These are phyloP conservation scores for Novumbra hubbsi DNA, from an alignment of 2,797 vertebrate genomes.

Conservation along the genomic window DNA sequence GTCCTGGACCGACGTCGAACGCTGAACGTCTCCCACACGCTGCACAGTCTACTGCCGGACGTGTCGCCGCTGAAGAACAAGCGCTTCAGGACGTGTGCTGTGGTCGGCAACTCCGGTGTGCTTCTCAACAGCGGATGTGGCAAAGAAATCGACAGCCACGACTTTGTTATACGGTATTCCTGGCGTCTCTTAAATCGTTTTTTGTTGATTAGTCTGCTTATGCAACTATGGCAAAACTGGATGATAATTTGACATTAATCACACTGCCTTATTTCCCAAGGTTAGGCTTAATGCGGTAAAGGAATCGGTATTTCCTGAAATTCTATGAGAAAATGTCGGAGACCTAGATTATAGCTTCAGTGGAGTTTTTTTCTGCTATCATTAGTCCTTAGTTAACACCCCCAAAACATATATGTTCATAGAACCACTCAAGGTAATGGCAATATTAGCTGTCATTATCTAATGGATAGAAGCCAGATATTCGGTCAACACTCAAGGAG, in stretches of 20 bases:
- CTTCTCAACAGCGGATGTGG: conserved; percentile 83
- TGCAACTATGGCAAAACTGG: neutral
- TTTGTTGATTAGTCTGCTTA: neutral
- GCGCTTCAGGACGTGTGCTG: conserved; percentile 82
- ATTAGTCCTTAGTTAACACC: neutral
- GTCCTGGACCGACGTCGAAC: conserved; percentile 83
- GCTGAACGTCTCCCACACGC: conserved; percentile 79
- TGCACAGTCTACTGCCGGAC: conserved; percentile 84
- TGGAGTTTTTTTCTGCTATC: neutral
- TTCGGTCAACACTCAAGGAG: neutral
- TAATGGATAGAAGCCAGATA: neutral
- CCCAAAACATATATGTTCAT: neutral
- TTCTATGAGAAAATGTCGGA: neutral
- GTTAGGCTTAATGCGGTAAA: neutral
- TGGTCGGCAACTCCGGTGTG: conserved; percentile 89
- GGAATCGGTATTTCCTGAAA: neutral
- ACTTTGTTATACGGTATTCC: conserved; percentile 84
- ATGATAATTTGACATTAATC: neutral
- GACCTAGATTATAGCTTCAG: no score
- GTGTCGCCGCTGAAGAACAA: conserved; percentile 86
- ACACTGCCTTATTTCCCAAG: neutral
- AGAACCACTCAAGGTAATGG: conserved; percentile 5
- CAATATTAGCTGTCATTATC: conserved; percentile 12
- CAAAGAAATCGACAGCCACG: conserved; percentile 84
- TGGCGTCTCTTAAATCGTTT: neutral